phyloP scores from a whole-genome alignment of 2,888 invertebrate genomes.

The Agriotes lineatus region DNA sequence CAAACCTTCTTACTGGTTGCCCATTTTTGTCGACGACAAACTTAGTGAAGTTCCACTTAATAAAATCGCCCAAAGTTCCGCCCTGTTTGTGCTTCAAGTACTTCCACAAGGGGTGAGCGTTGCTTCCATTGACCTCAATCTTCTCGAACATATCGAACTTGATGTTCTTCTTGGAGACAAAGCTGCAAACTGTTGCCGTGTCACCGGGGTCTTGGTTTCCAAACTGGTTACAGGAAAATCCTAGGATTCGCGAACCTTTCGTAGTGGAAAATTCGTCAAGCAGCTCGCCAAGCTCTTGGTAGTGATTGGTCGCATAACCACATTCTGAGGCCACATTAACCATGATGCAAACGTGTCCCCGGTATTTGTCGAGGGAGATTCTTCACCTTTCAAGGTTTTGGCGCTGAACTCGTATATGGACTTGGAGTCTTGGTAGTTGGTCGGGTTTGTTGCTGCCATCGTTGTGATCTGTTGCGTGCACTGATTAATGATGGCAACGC shows the following conservation, averaged over 20 bases:
- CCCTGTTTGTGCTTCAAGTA: conserved; percentile 73
- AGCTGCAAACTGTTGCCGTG: conserved; percentile 74
- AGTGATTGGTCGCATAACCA: conserved; percentile 85
- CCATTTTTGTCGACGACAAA: conserved; percentile 84
- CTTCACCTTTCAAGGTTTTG: conserved; percentile 85
- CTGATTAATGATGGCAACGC: too few species aligned
- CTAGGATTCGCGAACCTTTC: conserved; percentile 83
- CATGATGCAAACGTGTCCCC: conserved; percentile 85
- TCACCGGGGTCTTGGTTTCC: conserved; percentile 78
- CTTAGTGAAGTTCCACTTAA: conserved; percentile 94
- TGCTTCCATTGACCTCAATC: conserved; percentile 78
- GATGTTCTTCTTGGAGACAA: conserved; percentile 73
- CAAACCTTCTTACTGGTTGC: conserved; percentile 76
- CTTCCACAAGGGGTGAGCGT: conserved; percentile 76
- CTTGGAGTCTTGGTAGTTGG: conserved; percentile 75
- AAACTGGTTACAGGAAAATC: conserved; percentile 92
- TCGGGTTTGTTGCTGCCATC: conserved; percentile 44
- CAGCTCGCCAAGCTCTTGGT: conserved; percentile 84
- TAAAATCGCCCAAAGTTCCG: conserved; percentile 72
- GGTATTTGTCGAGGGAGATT: conserved; percentile 82
- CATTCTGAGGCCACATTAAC: conserved; percentile 94
- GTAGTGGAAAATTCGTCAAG: conserved; percentile 80
- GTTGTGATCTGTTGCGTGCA: too few species aligned
- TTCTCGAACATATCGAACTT: conserved; percentile 82
- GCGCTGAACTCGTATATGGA: conserved; percentile 87